These are phyloP conservation scores for Yponomeuta cagnagella DNA, from an alignment of 2,888 invertebrate genomes.

Conservation along the genomic window DNA sequence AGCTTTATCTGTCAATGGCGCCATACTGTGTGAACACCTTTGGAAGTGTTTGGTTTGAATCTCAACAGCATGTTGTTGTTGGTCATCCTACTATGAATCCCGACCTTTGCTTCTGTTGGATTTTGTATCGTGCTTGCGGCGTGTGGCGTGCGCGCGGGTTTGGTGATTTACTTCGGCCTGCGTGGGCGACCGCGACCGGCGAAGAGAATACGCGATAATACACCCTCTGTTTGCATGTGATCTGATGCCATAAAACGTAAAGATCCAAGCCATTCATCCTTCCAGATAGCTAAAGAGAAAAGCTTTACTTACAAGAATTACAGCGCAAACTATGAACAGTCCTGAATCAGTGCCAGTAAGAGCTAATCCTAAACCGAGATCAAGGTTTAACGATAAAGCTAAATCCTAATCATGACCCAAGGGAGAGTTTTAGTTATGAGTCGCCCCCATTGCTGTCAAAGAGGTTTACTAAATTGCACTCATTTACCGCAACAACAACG, in stretches of 20 bases:
- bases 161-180: conserved; percentile 56
- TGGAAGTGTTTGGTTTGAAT: background rate
- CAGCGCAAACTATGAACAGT: background rate
- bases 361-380: background rate
- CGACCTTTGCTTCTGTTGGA: background rate
- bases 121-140: conserved; percentile 22
- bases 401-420: conserved; percentile 5
- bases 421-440: conserved; percentile 17
- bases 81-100: background rate
- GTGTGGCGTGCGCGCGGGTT: conserved; percentile 35
- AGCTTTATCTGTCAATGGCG: too few relatives aligned
- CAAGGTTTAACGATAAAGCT: background rate
- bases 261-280: background rate
- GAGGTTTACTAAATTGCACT: conserved; percentile 53
- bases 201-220: conserved; percentile 31
- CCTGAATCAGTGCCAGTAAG: background rate
- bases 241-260: background rate
- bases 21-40: too few relatives aligned
- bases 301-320: background rate
- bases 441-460: conserved; percentile 14
- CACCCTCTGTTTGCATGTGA: conserved; percentile 28
- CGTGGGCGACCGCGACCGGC: conserved; percentile 29
- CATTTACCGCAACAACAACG: conserved; percentile 59
- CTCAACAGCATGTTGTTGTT: background rate
- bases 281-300: background rate